Evolutionary conservation across 2,888 invertebrate genomes (phyloP).

Genomic region (Nebria brevicollis): DNA sequence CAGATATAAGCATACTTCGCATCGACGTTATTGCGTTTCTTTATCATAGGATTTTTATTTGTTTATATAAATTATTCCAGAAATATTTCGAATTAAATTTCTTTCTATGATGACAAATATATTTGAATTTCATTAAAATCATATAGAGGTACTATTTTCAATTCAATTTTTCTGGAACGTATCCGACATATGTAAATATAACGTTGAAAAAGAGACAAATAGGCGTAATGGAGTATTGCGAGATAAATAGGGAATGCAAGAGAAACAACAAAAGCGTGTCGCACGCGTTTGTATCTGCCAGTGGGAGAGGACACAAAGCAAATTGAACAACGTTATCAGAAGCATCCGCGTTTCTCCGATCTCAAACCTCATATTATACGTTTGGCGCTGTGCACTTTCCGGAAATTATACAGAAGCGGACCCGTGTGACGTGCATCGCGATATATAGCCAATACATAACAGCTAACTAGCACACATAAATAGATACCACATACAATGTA

Average conservation of each 20-base stretch:
- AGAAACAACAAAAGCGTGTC: slow-evolving; percentile 2
- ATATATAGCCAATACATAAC: neutral
- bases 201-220: neutral
- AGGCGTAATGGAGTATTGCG: neutral
- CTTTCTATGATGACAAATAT: no score
- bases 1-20: neutral
- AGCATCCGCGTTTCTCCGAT: slow-evolving; percentile 11
- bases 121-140: no score
- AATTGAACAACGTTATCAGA: slow-evolving; percentile 40
- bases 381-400: slow-evolving; percentile 2
- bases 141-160: no score
- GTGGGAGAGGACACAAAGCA: slow-evolving; percentile 27
- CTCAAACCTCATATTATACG: slow-evolving; percentile 10
- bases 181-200: neutral
- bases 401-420: slow-evolving; percentile 14
- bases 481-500: no score
- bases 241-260: neutral
- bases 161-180: neutral
- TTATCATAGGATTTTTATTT: no score
- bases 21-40: no score
- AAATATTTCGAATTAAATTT: no score
- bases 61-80: no score
- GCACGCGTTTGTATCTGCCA: slow-evolving; percentile 29
- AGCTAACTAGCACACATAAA: neutral
- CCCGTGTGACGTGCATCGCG: slow-evolving; percentile 9